phyloP scores from a whole-genome alignment of 1,140 invertebrate species.

The Conopomorpha cramerella region DNA sequence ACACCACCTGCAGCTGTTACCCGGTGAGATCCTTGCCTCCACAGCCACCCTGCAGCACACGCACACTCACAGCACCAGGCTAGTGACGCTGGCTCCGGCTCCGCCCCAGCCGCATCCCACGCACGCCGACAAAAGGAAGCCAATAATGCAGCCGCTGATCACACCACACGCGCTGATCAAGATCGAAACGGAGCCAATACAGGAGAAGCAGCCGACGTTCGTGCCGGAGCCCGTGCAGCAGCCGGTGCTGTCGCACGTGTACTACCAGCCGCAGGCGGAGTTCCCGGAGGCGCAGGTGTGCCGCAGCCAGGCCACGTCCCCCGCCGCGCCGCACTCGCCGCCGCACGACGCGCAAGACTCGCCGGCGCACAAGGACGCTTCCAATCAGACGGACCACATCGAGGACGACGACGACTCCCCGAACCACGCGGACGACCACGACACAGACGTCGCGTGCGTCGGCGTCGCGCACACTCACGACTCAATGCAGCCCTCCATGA shows the following conservation, averaged over 20 bases:
- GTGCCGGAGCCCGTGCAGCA: conserved; percentile 65
- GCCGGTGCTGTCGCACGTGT: conserved; percentile 56
- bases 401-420: conserved; percentile 59
- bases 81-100: conserved; percentile 62
- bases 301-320: conserved; percentile 61
- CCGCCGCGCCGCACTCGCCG: conserved; percentile 62
- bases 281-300: conserved; percentile 43
- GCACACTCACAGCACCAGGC: conserved; percentile 63
- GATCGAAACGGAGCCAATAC: conserved; percentile 64
- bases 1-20: conserved; percentile 64
- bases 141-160: conserved; percentile 60
- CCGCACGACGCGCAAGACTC: conserved; percentile 60
- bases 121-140: conserved; percentile 61
- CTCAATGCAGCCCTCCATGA: conserved; percentile 20
- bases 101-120: conserved; percentile 36
- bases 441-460: conserved; percentile 50
- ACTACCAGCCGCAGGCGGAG: conserved; percentile 60
- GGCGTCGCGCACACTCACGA: conserved; percentile 33
- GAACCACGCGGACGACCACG: conserved; percentile 55
- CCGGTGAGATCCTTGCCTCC: conserved; percentile 58
- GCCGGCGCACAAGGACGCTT: conserved; percentile 74
- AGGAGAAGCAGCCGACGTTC: conserved; percentile 34
- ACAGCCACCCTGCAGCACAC: conserved; percentile 62
- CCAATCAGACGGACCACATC: conserved; percentile 76
- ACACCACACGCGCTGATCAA: conserved; percentile 67